Percentiles rank a stretch among this genome's conserved stretches.
These are phyloP conservation scores for Stenurella melanura DNA, from an alignment of 2,888 invertebrate genomes.

Conservation along the genomic window DNA sequence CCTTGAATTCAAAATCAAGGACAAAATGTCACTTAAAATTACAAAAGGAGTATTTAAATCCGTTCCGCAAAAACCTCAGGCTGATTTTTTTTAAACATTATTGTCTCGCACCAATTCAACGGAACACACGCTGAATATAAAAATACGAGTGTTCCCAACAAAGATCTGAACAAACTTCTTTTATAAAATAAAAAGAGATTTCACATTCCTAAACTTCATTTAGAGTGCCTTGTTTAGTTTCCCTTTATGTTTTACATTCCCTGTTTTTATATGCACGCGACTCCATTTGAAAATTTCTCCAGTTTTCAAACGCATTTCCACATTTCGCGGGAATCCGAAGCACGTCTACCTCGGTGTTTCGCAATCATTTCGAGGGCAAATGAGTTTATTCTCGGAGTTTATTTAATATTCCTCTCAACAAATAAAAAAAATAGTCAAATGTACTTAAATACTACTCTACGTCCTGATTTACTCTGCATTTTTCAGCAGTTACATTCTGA, in stretches of 20 bases:
- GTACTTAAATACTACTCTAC: constrained; percentile 2
- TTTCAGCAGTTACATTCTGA: too few species aligned
- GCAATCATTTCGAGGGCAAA: constrained; percentile 2
- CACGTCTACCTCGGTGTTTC: constrained; percentile 17
- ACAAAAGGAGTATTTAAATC: constrained; percentile 47
- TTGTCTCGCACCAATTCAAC: constrained; percentile 43
- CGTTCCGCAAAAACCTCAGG: constrained; percentile 39
- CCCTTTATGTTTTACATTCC: constrained; percentile 44
- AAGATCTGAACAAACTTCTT: constrained; percentile 51
- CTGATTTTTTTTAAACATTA: constrained; percentile 33
- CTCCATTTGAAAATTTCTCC: constrained; percentile 25
- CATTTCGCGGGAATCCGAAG: constrained; percentile 1
- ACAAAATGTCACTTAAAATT: neutral
- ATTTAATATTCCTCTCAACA: constrained; percentile 14
- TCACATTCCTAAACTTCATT: constrained; percentile 55
- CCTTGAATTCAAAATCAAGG: neutral
- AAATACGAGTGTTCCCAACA: constrained; percentile 46
- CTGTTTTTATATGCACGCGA: constrained; percentile 36
- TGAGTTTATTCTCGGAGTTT: constrained; percentile 15
- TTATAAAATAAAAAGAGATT: constrained; percentile 56
- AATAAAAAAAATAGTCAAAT: neutral
- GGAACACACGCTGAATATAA: constrained; percentile 49
- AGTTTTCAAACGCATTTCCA: constrained; percentile 25
- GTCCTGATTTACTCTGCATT: too few species aligned
- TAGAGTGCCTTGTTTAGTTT: constrained; percentile 51